Evolutionary conservation across 2,888 invertebrate genomes (phyloP), one percentile per base, ranked within the genome.

Genomic region (Drosophila fungiperda): DNA sequence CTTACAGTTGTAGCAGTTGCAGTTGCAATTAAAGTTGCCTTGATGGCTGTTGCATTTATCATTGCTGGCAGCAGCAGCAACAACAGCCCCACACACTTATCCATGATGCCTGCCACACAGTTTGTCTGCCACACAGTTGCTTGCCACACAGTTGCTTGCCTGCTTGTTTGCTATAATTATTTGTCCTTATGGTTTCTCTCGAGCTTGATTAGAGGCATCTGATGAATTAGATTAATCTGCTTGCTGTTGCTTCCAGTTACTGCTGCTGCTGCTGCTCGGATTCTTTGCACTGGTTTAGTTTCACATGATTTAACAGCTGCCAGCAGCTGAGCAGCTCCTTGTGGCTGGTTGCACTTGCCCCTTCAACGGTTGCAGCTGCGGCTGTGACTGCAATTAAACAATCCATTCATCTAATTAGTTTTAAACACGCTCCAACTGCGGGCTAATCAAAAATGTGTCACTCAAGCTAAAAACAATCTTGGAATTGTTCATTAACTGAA

Each of bases 161-260:
- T n/a, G 9, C 38, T 62, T 67, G 62, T 72, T 67, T 64, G 61
- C 53, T 57, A 69, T 78, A 76, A 76, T 82, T 81, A 74, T 83
- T 78, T 82, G 72, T 64, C 59, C 70, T 78, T 72, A 68, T 79
- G 76, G 82, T 67, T 69, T 50, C 33, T 66, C 38, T 65, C 48
- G 54, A 36, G 74, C 80, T 78, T 82, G 83, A 82, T 82, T 82
- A 78, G 78, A 80, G 66, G 83, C 78, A 82, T 82, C 75, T 75
- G 81, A 83, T 80, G 82, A 48, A 79, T 82, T 70, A 71, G 68
- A 73, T 71, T 79, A 73, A 71, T 78, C 15, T 38, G 52, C n/a
- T 55, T 60, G 40, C 11, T 42, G n/a, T 49, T 65, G 45, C 11
- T 11, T 53, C 17, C 20, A 26, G 71, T 20, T 60, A 2, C 29